Percentiles rank a stretch among this genome's conserved stretches.
Conservation (phyloP, 2,113 vertebrate genomes). For the Anguilla japonica region DNA sequence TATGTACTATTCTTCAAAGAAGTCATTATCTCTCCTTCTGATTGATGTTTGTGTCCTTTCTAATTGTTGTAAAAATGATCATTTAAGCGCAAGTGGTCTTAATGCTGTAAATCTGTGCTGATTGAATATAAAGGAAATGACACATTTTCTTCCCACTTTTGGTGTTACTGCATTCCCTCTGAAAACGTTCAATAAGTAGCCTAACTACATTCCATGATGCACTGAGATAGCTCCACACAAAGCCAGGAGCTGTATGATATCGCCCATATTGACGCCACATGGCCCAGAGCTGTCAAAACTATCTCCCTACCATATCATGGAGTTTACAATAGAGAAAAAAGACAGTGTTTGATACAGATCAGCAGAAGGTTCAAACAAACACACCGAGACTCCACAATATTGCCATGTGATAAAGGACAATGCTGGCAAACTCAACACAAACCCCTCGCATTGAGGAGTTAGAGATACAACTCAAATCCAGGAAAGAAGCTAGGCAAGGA, state of each 20-base stretch:
- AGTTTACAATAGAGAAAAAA: conserved; percentile 48
- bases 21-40: conserved; percentile 51
- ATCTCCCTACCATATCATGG: conserved; percentile 65
- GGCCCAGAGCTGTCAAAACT: conserved; percentile 74
- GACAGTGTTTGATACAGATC: conserved; percentile 59
- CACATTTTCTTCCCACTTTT: conserved; percentile 9
- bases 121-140: neutral
- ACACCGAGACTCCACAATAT: conserved; percentile 34
- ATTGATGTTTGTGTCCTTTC: conserved; percentile 50
- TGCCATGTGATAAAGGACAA: conserved; percentile 63
- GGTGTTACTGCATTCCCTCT: conserved; percentile 24
- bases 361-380: conserved; percentile 63
- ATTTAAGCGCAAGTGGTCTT: neutral
- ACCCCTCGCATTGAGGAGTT: neutral
- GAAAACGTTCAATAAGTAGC: conserved; percentile 24
- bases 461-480: neutral
- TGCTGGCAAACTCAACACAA: conserved; percentile 56
- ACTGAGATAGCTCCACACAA: conserved; percentile 61
- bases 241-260: conserved; percentile 58
- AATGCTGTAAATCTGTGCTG: conserved; percentile 20
- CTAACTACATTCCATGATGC: conserved; percentile 52
- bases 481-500: neutral
- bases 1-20: conserved; percentile 44
- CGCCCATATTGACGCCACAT: conserved; percentile 69
- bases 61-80: conserved; percentile 28